Conservation (phyloP, 2,113 vertebrate species). For the Aplodontia rufa region DNA sequence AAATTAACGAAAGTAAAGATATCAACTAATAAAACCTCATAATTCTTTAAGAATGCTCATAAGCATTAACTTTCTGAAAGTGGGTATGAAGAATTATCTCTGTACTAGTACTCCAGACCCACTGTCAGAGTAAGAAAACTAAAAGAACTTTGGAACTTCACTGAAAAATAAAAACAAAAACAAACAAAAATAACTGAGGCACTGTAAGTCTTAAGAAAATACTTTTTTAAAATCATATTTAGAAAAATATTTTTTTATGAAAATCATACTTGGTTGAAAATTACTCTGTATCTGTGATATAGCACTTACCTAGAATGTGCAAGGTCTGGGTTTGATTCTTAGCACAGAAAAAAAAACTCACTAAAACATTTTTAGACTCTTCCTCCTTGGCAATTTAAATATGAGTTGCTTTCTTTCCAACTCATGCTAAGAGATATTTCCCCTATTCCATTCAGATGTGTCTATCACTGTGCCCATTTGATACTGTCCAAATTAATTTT, state of each 20-base stretch:
- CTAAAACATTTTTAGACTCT: neutral
- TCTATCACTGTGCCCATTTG: neutral
- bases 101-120: neutral
- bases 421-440: neutral
- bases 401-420: conserved; percentile 24
- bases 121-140: conserved; percentile 24
- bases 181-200: too few relatives aligned
- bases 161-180: too few relatives aligned
- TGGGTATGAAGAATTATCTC: neutral
- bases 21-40: conserved; percentile 27
- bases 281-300: neutral
- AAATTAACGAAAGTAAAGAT: conserved; percentile 57
- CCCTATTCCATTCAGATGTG: neutral
- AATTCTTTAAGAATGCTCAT: conserved; percentile 53
- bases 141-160: neutral
- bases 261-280: neutral
- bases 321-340: neutral
- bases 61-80: neutral
- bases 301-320: neutral
- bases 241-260: neutral
- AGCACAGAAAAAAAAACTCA: neutral
- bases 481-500: neutral
- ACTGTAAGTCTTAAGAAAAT: conserved; percentile 11
- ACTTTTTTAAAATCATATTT: conserved; percentile 3
- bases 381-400: neutral